Evolutionary conservation across 92 coral and sea anemone species (phyloP).

Genomic region (Palythoa grandis): DNA sequence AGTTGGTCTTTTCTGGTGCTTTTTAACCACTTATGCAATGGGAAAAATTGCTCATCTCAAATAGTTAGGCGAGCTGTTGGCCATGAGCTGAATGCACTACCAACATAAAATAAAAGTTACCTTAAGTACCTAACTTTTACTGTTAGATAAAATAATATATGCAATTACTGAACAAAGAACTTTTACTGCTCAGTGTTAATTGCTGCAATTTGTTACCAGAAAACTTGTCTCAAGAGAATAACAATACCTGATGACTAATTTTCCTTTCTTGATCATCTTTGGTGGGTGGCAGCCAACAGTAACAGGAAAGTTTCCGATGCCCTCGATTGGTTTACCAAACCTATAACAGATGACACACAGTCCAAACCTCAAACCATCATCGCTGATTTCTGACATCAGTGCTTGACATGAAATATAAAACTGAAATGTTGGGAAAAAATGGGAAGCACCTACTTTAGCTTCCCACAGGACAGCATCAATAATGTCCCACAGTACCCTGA

Average conservation of each 20-base stretch:
- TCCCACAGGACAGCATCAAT: slow-evolving; percentile 83
- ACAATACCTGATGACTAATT: slow-evolving; percentile 78
- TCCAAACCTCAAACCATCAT: slow-evolving; percentile 84
- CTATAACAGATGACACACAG: slow-evolving; percentile 83
- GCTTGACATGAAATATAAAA: slow-evolving; percentile 92
- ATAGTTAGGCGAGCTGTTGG: no score
- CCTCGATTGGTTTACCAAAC: slow-evolving; percentile 86
- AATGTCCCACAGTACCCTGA: slow-evolving; percentile 85
- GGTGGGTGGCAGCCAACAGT: slow-evolving; percentile 85
- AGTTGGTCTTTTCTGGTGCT: no score
- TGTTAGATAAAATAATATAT: no score
- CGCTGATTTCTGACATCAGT: slow-evolving; percentile 88
- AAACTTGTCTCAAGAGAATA: background rate
- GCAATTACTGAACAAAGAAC: no score
- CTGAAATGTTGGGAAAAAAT: slow-evolving; percentile 79
- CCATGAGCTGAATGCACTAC: no score
- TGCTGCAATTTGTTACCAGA: no score
- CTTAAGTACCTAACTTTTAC: no score
- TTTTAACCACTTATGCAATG: no score
- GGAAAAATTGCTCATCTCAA: no score
- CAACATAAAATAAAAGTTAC: no score
- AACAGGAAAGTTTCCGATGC: slow-evolving; percentile 91
- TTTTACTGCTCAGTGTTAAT: no score
- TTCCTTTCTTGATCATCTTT: slow-evolving; percentile 85
- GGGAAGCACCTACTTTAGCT: slow-evolving; percentile 92